Conservation (phyloP, 2,888 invertebrate genomes). For the Omphaloscelis lunosa region DNA sequence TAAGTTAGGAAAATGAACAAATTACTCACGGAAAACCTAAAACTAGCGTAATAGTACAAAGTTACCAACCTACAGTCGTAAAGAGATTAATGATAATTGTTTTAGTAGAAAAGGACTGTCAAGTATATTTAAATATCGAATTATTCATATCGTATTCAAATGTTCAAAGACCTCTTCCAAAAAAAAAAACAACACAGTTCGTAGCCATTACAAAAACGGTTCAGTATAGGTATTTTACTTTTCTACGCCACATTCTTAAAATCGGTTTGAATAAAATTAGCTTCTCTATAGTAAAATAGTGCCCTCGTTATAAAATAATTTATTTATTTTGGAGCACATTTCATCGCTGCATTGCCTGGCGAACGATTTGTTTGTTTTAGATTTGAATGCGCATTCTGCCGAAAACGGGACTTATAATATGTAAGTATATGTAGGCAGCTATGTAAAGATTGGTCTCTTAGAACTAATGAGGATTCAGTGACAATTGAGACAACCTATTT, state of each 20-base stretch:
- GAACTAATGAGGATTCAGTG: conserved; percentile 14
- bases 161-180: not conserved
- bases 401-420: conserved; percentile 18
- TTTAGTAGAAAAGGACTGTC: too few relatives aligned
- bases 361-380: conserved; percentile 42
- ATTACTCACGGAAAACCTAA: not conserved
- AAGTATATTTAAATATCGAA: not conserved
- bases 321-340: conserved; percentile 29
- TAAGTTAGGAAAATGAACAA: not conserved
- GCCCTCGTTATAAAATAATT: not conserved
- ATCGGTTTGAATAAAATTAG: conserved; percentile 4
- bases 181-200: not conserved
- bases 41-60: not conserved
- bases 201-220: not conserved
- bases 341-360: conserved; percentile 1
- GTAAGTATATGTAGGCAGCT: not conserved
- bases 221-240: not conserved
- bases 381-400: conserved; percentile 20
- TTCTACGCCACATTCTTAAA: not conserved
- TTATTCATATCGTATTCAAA: not conserved
- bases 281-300: not conserved
- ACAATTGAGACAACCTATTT: conserved; percentile 10
- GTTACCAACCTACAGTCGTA: not conserved
- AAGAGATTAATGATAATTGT: not conserved
- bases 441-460: conserved; percentile 1